These are phyloP conservation scores for Cyanoramphus novaezelandiae DNA, from an alignment of 2,113 vertebrate species.

Conservation along the genomic window DNA sequence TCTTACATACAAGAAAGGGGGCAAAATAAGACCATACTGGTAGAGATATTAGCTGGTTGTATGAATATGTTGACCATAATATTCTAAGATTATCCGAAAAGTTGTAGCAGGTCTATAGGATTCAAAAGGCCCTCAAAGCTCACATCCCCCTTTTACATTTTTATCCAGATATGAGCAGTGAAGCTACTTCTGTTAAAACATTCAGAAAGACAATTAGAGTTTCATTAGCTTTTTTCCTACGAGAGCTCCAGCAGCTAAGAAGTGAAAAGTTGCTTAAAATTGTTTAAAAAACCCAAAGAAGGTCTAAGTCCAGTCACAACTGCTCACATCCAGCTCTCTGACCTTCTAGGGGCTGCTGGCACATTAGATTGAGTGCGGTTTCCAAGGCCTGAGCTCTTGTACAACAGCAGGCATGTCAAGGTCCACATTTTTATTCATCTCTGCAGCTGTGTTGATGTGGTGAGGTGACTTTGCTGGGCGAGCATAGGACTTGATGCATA, in stretches of 20 bases:
- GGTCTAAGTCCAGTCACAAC: background rate
- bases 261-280: background rate
- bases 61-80: background rate
- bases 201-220: background rate
- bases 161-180: background rate
- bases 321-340: background rate
- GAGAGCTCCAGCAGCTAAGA: background rate
- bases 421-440: background rate
- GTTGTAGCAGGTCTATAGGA: background rate
- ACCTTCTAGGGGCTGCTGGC: background rate
- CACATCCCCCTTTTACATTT: background rate
- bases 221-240: background rate
- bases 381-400: background rate
- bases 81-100: background rate
- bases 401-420: background rate
- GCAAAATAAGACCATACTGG: background rate
- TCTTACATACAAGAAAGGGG: background rate
- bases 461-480: background rate
- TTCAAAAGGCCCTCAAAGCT: background rate
- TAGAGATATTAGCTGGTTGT: background rate
- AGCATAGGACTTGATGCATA: rapidly evolving
- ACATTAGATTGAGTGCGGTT: background rate
- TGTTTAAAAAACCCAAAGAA: background rate
- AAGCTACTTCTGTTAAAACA: background rate
- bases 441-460: background rate